Evolutionary conservation across 2,888 invertebrate genomes (phyloP), one percentile per base, ranked within the genome.

Genomic region (Fabriciana adippe): DNA sequence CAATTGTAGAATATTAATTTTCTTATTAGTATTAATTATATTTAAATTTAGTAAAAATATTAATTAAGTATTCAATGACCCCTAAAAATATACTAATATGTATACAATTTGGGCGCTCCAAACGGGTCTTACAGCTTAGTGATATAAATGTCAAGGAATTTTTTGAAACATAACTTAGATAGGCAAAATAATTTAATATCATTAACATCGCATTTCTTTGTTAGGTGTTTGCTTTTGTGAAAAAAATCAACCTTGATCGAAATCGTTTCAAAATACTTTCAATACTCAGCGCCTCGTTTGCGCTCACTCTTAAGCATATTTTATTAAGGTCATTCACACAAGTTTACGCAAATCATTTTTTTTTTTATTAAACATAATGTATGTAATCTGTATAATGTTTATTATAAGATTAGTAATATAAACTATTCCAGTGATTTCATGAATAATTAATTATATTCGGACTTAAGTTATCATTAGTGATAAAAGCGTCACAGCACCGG

Each of bases 291-390:
- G 48, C 26, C 35, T 45, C 26, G 18, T 21, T 26, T 57, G 26
- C 45, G 35, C 56, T 64, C 64, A 51, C 56, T 59, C 57, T 47
- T 57, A 26, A 21, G 54, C 56, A 69, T 54, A 47, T 50, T 26
- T 53, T 3, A 62, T 51, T 66, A 57, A 69, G 68, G 68, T 66
- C 66, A 56, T 50, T 69, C 66, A 62, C 67, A 59, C 57, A 21
- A 16, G 56, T 14, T 51, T 59, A 47, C 56, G 41, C 41, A 45
- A 45, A 41, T 16, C 50, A 57, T 6, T 35, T 56, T 51, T 47
- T n/a, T 6, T 59, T 53, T 16, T 53, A 48, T 26, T 5, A 26
- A 6, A 13, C 5, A 47, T 15, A 14, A n/a, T 47, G 26, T 26
- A 14, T 26, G 26, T 59, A 59, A 47, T 59, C 57, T 1, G 14